phyloP scores from a whole-genome alignment of 2,113 vertebrate genomes.

The Struthio camelus region DNA sequence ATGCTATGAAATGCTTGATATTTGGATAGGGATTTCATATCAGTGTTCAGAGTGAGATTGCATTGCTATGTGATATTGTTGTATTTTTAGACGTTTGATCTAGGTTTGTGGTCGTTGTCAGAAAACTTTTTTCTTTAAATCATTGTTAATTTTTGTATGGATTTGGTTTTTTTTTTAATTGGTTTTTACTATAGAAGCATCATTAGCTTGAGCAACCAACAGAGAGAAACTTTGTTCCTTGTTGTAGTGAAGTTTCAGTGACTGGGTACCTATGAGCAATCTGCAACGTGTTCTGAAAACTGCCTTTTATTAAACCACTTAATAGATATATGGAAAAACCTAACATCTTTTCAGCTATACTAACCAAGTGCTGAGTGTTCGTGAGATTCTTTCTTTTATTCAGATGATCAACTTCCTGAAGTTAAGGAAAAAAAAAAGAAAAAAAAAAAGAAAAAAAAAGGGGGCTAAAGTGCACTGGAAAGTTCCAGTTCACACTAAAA shows the following conservation, averaged over 20 bases:
- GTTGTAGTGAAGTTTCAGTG: constrained; percentile 68
- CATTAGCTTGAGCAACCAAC: constrained; percentile 79
- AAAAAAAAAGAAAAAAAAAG: background rate
- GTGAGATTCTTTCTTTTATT: constrained; percentile 72
- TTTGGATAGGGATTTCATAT: constrained; percentile 48
- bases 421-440: constrained; percentile 55
- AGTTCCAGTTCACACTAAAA: constrained; percentile 59
- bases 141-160: constrained; percentile 66
- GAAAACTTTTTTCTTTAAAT: constrained; percentile 34
- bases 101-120: constrained; percentile 71
- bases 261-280: constrained; percentile 49
- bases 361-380: constrained; percentile 65
- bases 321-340: constrained; percentile 47
- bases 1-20: constrained; percentile 67
- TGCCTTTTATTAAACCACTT: constrained; percentile 66
- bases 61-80: constrained; percentile 58
- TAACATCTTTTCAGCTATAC: constrained; percentile 64
- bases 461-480: constrained; percentile 65
- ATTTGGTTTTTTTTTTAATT: constrained; percentile 50
- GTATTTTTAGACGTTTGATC: constrained; percentile 53
- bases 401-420: constrained; percentile 68
- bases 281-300: constrained; percentile 53
- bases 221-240: constrained; percentile 66
- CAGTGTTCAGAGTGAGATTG: constrained; percentile 53
- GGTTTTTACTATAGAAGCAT: constrained; percentile 76